Evolutionary conservation across 2,888 invertebrate species (phyloP).

Genomic region (Blera fallax): DNA sequence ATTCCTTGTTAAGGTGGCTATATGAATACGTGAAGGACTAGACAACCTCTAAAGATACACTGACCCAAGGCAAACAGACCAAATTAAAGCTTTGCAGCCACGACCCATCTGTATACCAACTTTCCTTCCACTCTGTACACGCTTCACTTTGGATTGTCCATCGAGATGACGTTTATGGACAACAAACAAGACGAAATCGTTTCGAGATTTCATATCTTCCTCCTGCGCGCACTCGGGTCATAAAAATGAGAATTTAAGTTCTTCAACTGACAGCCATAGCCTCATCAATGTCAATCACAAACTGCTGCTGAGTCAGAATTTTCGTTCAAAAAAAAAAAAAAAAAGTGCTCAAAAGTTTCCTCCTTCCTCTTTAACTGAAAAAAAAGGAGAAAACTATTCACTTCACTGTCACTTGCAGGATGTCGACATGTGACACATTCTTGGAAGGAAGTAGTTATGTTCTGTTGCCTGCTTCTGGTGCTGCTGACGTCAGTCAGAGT

Average conservation of each 20-base stretch:
- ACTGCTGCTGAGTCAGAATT: slow-evolving; percentile 57
- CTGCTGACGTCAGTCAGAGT: slow-evolving; percentile 56
- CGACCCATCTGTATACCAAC: background rate
- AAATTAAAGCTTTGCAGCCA: too few species aligned
- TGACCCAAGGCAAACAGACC: too few species aligned
- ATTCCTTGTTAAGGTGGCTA: too few species aligned
- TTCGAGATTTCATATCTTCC: slow-evolving; percentile 39
- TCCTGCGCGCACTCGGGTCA: slow-evolving; percentile 24
- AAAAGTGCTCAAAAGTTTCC: slow-evolving; percentile 52
- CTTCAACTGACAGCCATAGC: slow-evolving; percentile 57
- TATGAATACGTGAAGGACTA: too few species aligned
- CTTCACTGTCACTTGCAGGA: slow-evolving; percentile 69
- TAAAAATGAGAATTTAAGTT: slow-evolving; percentile 57
- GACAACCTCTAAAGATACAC: too few species aligned
- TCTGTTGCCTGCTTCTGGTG: slow-evolving; percentile 34
- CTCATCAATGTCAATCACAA: slow-evolving; percentile 71
- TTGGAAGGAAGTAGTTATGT: slow-evolving; percentile 72
- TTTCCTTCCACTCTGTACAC: slow-evolving; percentile 12
- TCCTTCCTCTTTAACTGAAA: background rate
- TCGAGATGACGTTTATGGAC: slow-evolving; percentile 61
- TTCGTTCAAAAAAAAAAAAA: slow-evolving; percentile 4
- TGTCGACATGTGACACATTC: slow-evolving; percentile 70
- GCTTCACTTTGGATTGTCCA: slow-evolving; percentile 28
- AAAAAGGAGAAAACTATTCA: slow-evolving; percentile 38
- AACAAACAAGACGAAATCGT: slow-evolving; percentile 49